Evolutionary conservation across 2,888 invertebrate genomes (phyloP).

Genomic region (Ochropacha duplaris): DNA sequence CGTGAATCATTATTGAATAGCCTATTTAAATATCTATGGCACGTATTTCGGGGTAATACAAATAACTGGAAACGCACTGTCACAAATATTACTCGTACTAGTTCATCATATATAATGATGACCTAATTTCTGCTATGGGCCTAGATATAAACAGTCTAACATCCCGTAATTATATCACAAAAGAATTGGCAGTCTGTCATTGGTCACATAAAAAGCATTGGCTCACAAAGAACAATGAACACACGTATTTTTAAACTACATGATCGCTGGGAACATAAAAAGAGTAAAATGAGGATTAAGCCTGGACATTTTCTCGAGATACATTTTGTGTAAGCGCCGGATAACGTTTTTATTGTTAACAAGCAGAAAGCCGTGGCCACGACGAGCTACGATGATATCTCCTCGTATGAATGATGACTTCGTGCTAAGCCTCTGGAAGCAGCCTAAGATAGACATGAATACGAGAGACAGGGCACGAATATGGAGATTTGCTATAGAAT

Average conservation of each 20-base stretch:
- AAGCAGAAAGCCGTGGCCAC: slow-evolving; percentile 73
- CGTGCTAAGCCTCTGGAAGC: slow-evolving; percentile 78
- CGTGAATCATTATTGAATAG: too few species aligned
- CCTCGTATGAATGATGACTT: slow-evolving; percentile 82
- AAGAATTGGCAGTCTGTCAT: background rate
- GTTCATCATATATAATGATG: background rate
- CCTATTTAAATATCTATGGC: too few species aligned
- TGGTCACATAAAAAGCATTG: background rate
- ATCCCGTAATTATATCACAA: background rate
- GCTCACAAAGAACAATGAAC: slow-evolving; percentile 9
- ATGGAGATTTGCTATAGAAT: slow-evolving; percentile 57
- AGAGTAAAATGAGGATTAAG: slow-evolving; percentile 42
- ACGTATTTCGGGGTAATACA: background rate
- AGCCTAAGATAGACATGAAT: slow-evolving; percentile 65
- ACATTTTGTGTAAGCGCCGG: slow-evolving; percentile 74
- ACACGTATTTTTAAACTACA: slow-evolving; percentile 24
- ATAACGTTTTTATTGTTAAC: slow-evolving; percentile 83
- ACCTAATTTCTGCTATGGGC: background rate
- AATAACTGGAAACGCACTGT: background rate
- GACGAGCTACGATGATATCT: slow-evolving; percentile 80
- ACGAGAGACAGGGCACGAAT: slow-evolving; percentile 73
- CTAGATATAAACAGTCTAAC: background rate
- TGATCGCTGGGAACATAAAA: slow-evolving; percentile 36
- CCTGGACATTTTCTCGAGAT: slow-evolving; percentile 64
- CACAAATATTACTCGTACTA: background rate